Evolutionary conservation across 2,113 vertebrate species (phyloP), one percentile per base, ranked within the genome.

Genomic region (Pungitius pungitius): DNA sequence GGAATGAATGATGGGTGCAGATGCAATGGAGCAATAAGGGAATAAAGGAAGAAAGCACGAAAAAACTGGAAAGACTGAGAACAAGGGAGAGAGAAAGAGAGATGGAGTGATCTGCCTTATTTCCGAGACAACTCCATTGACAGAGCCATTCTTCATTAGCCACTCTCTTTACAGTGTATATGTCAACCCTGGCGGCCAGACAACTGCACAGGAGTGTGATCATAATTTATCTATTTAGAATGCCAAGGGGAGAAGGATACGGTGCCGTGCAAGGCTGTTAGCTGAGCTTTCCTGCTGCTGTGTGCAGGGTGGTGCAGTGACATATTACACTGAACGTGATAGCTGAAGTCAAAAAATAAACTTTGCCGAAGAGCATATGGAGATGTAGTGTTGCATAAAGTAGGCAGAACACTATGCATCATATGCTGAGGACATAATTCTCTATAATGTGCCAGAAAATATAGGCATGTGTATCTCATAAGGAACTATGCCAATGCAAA

Each of bases 141-240:
- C 86, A 84, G 84, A 84, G 67, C 77, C 70, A 90, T 90, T 88
- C 84, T 88, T 91, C 88, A 91, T 90, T 89, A 90, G 79, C 79
- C 79, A 83, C 75, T 74, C 81, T 88, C 83, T 90, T 90, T 89
- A 87, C 85, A 77, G 85, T 87, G 84, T 88, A 87, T 85, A 82
- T 80, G 85, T 89, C 89, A 90, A 78, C 78, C 75, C 84, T 77
- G 80, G 84, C 69, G 80, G 85, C 81, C 84, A 89, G 87, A 86
- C 89, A 88, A 88, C 75, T 69, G 83, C 84, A 83, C 64, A 78
- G 75, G 61, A 82, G 85, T 82, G 85, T 66, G 78, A 87, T 86
- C 77, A 85, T 89, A 85, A 88, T 91, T 90, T 86, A 92, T 90
- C 89, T 86, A 60, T 89, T 88, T 82, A 83, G 78, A 87, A 85